Evolutionary conservation across 35 echinoderm and acorn worm species (phyloP).

Genomic region (Acanthaster planci): DNA sequence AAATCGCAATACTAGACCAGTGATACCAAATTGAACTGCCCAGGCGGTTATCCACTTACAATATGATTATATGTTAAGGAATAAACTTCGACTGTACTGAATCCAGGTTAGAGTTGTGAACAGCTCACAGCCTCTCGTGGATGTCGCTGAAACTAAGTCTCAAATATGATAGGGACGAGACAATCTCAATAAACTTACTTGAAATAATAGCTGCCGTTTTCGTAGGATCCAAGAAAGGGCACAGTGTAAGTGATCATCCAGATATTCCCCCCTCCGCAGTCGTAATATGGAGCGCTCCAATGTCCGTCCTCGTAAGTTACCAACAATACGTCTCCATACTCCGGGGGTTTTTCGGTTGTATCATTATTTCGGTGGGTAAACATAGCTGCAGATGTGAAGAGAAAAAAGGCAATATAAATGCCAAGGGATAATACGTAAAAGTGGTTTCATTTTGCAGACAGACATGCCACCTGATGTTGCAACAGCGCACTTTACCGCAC

Average conservation of each 20-base stretch:
- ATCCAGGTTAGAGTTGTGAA: too few relatives aligned
- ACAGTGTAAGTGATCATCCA: slow-evolving; percentile 99
- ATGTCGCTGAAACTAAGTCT: not conserved
- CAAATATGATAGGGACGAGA: not conserved
- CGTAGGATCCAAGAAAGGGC: slow-evolving; percentile 74
- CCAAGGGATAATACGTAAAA: too few relatives aligned
- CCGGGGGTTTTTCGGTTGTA: slow-evolving; percentile 39
- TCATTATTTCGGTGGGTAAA: slow-evolving; percentile 68
- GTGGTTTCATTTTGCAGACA: too few relatives aligned
- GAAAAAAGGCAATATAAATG: too few relatives aligned
- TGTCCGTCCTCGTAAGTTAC: slow-evolving; percentile 90
- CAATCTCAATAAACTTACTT: slow-evolving; percentile 73
- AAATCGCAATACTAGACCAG: too few relatives aligned
- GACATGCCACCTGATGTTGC: too few relatives aligned
- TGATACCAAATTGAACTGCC: too few relatives aligned
- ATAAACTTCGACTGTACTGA: too few relatives aligned
- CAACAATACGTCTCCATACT: slow-evolving; percentile 57
- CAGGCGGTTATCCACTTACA: too few relatives aligned
- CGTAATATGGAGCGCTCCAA: slow-evolving; percentile 93
- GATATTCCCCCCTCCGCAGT: slow-evolving; percentile 94
- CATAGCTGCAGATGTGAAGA: slow-evolving; percentile 47
- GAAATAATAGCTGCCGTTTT: slow-evolving; percentile 91
- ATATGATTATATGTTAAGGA: too few relatives aligned
- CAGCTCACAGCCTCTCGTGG: too few relatives aligned
- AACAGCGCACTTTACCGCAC: too few relatives aligned